Conservation (phyloP, 92 coral and sea anemone genomes). For the Paramuricea clavata region DNA sequence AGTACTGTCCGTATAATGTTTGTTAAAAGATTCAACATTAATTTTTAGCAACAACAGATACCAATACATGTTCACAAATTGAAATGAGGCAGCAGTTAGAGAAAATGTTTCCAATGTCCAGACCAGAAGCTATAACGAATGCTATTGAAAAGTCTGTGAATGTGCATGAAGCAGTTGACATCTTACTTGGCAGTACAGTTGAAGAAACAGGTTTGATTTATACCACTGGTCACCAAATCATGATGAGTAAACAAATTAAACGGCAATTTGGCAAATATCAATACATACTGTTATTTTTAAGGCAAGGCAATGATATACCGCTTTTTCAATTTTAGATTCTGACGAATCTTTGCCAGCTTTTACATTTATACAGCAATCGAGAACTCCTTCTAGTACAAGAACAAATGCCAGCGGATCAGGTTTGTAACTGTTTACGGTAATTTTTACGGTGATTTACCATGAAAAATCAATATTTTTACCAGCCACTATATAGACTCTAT, state of each 20-base stretch:
- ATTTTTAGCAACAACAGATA: background rate
- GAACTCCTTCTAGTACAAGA: background rate
- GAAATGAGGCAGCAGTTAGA: background rate
- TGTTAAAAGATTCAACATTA: background rate
- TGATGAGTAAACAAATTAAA: too few species aligned
- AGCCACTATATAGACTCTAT: background rate
- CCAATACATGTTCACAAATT: background rate
- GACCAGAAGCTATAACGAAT: background rate
- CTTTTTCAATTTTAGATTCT: background rate
- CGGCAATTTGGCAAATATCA: too few species aligned
- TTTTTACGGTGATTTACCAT: background rate
- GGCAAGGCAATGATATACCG: too few species aligned
- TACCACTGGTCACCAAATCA: background rate
- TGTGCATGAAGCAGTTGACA: background rate
- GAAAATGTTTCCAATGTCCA: background rate
- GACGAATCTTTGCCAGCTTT: background rate
- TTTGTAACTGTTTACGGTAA: background rate
- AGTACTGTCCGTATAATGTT: background rate
- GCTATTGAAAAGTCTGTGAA: conserved; percentile 6
- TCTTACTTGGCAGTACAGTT: background rate
- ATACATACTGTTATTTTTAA: too few species aligned
- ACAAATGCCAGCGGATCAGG: background rate
- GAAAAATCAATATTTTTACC: background rate
- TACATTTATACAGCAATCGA: background rate
- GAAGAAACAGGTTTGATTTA: background rate